Evolutionary conservation across 2,888 invertebrate species (phyloP).

Genomic region (Phytoseiulus persimilis): DNA sequence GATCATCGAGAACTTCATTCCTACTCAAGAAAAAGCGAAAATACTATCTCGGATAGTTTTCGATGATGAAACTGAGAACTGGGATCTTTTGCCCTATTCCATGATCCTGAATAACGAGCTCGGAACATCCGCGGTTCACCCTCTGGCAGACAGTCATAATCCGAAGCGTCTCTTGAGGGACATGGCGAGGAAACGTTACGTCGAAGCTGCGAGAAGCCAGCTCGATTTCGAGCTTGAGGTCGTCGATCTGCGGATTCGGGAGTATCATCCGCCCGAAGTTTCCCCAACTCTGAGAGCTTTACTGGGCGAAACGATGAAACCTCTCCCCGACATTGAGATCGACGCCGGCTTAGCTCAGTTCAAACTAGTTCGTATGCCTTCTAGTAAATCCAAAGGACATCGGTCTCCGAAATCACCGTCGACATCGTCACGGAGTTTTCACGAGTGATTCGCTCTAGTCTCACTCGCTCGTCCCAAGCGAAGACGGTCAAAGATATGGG

Average conservation of each 20-base stretch:
- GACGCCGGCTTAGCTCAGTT: slow-evolving; percentile 15
- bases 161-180: background rate
- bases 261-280: slow-evolving; percentile 29
- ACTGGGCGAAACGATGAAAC: slow-evolving; percentile 19
- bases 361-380: slow-evolving; percentile 22
- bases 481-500: too few species aligned
- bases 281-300: background rate
- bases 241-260: slow-evolving; percentile 8
- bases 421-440: slow-evolving; percentile 6
- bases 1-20: slow-evolving; percentile 51
- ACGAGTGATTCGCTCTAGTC: slow-evolving; percentile 32
- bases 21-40: slow-evolving; percentile 62
- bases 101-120: slow-evolving; percentile 46
- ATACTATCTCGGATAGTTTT: slow-evolving; percentile 65
- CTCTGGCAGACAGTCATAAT: slow-evolving; percentile 23
- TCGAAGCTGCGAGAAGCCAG: slow-evolving; percentile 12
- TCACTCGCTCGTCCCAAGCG: background rate
- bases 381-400: slow-evolving; percentile 27
- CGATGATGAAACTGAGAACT: slow-evolving; percentile 73
- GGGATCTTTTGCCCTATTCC: slow-evolving; percentile 54
- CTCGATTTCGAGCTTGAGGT: background rate
- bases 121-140: slow-evolving; percentile 22
- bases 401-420: slow-evolving; percentile 21
- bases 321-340: slow-evolving; percentile 20
- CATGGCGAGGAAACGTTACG: slow-evolving; percentile 19